A percentile compares a stretch with the other conserved stretches of the same genome.
These are phyloP conservation scores for Macrotis lagotis DNA, from an alignment of 2,113 vertebrate species.

Conservation along the genomic window DNA sequence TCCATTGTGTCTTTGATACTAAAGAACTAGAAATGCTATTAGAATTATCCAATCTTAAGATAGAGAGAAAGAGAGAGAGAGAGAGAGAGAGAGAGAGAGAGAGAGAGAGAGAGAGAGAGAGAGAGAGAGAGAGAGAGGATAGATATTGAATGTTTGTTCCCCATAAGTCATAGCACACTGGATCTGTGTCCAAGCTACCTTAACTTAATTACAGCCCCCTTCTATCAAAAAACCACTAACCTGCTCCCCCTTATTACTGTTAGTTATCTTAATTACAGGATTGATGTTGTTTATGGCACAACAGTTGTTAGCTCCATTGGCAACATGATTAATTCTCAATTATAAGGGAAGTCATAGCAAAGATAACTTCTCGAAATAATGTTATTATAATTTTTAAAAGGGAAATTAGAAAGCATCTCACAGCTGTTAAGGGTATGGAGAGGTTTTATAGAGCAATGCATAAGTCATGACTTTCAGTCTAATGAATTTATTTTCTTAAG, in stretches of 20 bases:
- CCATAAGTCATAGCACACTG: not conserved
- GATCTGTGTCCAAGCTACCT: not conserved
- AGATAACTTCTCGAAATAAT: slow-evolving; percentile 83
- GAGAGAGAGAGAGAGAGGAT: too few relatives aligned
- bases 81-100: too few relatives aligned
- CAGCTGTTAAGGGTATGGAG: slow-evolving; percentile 86
- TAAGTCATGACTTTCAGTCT: slow-evolving; percentile 82
- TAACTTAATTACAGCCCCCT: not conserved
- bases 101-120: too few relatives aligned
- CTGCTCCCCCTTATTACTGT: not conserved
- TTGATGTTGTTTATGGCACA: slow-evolving; percentile 52
- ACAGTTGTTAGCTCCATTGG: slow-evolving; percentile 73
- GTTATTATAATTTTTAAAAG: slow-evolving; percentile 86
- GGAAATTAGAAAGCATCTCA: slow-evolving; percentile 86
- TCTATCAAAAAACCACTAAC: not conserved
- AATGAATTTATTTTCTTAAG: slow-evolving; percentile 68
- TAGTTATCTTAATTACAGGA: slow-evolving; percentile 44
- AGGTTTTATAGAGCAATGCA: slow-evolving; percentile 81
- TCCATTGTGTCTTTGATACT: not conserved
- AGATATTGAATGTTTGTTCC: not conserved
- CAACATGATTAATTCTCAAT: slow-evolving; percentile 81
- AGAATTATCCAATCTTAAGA: not conserved
- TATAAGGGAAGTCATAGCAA: slow-evolving; percentile 78
- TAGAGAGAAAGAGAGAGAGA: too few relatives aligned
- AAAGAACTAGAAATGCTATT: not conserved